A percentile compares a stretch with the other conserved stretches of the same genome.
These are phyloP conservation scores for Argya squamiceps DNA, from an alignment of 2,797 vertebrate genomes.

Conservation along the genomic window DNA sequence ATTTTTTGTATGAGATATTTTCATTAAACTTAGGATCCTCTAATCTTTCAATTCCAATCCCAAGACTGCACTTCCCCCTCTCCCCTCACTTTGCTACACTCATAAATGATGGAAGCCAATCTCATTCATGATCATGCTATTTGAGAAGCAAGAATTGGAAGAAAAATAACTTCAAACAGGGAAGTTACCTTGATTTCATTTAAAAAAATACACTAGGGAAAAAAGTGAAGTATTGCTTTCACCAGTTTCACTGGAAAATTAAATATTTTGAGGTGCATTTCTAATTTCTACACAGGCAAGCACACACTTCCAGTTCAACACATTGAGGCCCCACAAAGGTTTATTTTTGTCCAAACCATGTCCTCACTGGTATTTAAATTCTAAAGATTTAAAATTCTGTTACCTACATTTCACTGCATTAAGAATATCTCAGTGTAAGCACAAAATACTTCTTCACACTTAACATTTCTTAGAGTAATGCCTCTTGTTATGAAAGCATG, in stretches of 20 bases:
- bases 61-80: not conserved
- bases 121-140: rapidly evolving
- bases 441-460: not conserved
- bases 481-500: not conserved
- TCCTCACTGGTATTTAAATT: not conserved
- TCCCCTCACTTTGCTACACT: not conserved
- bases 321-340: not conserved
- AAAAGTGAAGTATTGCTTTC: not conserved
- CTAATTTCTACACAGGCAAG: not conserved
- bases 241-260: not conserved
- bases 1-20: not conserved
- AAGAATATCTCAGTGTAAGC: not conserved
- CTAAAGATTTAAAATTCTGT: not conserved
- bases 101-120: not conserved
- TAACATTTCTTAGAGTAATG: not conserved
- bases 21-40: not conserved
- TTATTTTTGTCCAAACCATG: not conserved
- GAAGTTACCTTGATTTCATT: not conserved
- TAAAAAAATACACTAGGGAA: not conserved
- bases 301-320: not conserved
- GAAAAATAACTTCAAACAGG: not conserved
- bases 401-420: not conserved
- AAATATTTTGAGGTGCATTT: not conserved
- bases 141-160: not conserved
- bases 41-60: not conserved